phyloP scores from a whole-genome alignment of 2,888 invertebrate species.

The Nymphalis polychloros region DNA sequence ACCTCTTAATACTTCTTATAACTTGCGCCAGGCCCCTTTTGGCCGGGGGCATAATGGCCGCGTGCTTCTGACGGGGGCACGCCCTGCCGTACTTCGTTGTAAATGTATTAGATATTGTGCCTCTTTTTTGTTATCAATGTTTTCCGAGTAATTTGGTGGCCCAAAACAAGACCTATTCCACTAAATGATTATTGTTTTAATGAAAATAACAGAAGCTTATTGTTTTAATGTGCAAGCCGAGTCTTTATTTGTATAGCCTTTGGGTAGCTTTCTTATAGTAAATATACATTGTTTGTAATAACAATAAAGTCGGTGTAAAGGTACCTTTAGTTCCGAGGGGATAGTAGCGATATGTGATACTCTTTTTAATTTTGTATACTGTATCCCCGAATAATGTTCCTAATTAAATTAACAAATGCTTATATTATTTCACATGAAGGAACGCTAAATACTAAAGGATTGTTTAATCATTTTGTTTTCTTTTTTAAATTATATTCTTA shows the following conservation, averaged over 20 bases:
- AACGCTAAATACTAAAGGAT: too few species aligned
- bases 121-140: constrained; percentile 53
- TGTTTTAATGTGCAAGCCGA: neutral
- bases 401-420: neutral
- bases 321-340: neutral
- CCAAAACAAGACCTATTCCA: constrained; percentile 30
- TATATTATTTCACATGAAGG: too few species aligned
- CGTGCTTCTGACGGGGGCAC: constrained; percentile 71
- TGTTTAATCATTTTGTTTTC: too few species aligned
- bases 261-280: neutral
- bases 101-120: constrained; percentile 68
- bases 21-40: constrained; percentile 45
- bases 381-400: neutral
- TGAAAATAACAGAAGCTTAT: constrained; percentile 22
- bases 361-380: neutral
- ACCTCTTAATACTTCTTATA: constrained; percentile 28
- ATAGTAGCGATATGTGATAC: neutral
- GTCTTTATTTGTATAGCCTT: neutral
- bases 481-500: too few species aligned
- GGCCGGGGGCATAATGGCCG: constrained; percentile 60
- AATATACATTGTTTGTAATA: neutral
- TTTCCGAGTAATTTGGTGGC: constrained; percentile 47
- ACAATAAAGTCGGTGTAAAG: neutral
- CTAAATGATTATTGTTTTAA: constrained; percentile 37
- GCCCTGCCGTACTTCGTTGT: constrained; percentile 58